Evolutionary conservation across 1,140 invertebrate species (phyloP).

Genomic region (Caerostris darwini): DNA sequence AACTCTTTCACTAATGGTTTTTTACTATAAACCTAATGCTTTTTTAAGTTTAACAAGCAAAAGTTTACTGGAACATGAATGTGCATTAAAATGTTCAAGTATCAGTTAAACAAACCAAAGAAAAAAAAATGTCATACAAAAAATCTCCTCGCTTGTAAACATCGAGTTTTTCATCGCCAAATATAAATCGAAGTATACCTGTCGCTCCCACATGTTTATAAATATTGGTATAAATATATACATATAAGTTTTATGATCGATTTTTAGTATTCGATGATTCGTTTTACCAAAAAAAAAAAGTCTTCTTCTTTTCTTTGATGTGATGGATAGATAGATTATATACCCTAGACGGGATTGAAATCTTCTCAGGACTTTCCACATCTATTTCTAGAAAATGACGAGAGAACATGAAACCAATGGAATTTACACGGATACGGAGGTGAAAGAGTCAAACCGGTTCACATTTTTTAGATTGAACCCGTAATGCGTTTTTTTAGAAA

Average conservation of each 20-base stretch:
- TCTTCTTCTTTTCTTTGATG: not conserved
- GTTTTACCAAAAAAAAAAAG: not conserved
- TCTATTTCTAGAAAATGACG: conserved; percentile 41
- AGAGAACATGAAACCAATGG: not conserved
- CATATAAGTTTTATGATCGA: not conserved
- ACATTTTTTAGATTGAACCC: conserved; percentile 18
- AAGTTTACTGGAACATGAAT: not conserved
- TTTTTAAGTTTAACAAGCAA: too few species aligned
- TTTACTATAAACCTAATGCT: too few species aligned
- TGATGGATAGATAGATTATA: conserved; percentile 46
- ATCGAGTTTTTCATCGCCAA: not conserved
- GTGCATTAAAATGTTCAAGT: not conserved
- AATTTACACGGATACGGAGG: not conserved
- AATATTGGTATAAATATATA: not conserved
- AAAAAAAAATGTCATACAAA: not conserved
- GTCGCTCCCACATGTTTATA: not conserved
- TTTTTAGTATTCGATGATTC: not conserved
- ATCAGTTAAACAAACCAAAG: not conserved
- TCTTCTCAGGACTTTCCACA: conserved; percentile 9
- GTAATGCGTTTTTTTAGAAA: conserved; percentile 10
- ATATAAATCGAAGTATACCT: not conserved
- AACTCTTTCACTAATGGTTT: too few species aligned
- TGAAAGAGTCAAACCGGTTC: conserved; percentile 19
- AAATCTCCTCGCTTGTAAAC: not conserved
- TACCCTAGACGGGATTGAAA: not conserved